Base-by-base conservation (phyloP, 2,797 vertebrate species). In the Gobio occitaniae region DNA sequence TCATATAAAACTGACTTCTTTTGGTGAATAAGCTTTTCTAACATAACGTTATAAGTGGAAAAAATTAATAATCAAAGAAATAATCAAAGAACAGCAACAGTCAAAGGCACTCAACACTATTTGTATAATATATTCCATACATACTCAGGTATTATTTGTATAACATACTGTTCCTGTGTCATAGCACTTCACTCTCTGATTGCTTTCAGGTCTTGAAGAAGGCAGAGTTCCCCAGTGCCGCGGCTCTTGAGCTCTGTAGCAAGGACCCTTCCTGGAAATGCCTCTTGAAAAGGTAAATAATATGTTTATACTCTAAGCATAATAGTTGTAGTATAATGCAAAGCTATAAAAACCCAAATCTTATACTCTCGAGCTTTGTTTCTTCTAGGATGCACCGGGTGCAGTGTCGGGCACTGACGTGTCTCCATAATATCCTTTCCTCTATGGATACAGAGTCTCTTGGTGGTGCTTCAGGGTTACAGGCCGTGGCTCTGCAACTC, bases 341-440 rank as follows among this genome's bases (percentile, higher is more conserved):
- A 56, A 56, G 16, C 32, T 6, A 12, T 13, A 1, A 47, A 68
- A 84, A 56, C 6, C 1, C 2, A 66, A 11, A 29, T 38, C n/a
- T 52, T 72, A 61, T 0, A 9, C 7, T 13, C 36, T 75, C 7
- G 3, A 71, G 21, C 25, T 79, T 56, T 74, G 61, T 68, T 78
- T 88, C 38, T 91, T 92, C 61, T 86, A 99, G 98, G 84, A 95
- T 99, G 94, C 95, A 93, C 75, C 93, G 95, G 0, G 93, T 99
- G 19, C 98, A 99, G 90, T 97, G 95, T 72, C 95, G 98, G 84
- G 97, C 98, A 2, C 94, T 99, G 85, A 96, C 96, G 0, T 98
- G 98, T 90, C 96, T 99, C 63, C 97, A 99, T 63, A 99, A 96
- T 89, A 96, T 99, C 66, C 93, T 99, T 79, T 96, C 97, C 78